Evolutionary conservation across 2,113 vertebrate species (phyloP).

Genomic region (Daphoenositta chrysoptera): DNA sequence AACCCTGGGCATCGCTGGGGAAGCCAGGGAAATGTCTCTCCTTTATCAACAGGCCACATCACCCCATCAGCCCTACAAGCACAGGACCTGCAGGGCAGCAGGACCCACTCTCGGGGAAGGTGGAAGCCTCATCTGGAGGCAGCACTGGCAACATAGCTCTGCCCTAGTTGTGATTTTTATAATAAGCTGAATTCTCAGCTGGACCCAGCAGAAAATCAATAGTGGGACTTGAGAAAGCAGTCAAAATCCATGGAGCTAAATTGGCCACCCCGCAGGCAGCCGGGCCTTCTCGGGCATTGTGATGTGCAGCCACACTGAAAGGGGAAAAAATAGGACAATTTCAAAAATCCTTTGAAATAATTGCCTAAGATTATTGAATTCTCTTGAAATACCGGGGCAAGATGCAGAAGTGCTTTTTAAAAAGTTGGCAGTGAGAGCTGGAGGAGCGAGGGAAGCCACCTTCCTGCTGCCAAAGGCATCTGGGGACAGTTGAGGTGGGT

Average conservation of each 20-base stretch:
- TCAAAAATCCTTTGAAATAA: slow-evolving; percentile 8
- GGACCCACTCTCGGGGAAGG: background rate
- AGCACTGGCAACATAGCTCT: background rate
- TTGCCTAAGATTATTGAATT: background rate
- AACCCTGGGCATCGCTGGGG: rapidly evolving
- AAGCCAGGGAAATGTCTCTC: background rate
- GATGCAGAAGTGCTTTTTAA: background rate
- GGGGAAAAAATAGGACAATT: background rate
- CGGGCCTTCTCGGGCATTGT: background rate
- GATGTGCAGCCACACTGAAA: background rate
- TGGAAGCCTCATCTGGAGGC: background rate
- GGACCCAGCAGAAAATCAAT: background rate
- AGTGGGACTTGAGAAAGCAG: background rate
- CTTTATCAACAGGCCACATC: background rate
- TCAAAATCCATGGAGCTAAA: background rate
- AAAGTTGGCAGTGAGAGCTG: background rate
- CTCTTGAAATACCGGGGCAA: background rate
- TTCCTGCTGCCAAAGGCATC: background rate
- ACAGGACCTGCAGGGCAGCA: rapidly evolving
- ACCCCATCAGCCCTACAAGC: background rate
- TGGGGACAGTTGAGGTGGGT: background rate
- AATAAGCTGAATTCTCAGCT: slow-evolving; percentile 18
- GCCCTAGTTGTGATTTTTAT: background rate
- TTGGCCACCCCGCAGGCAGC: background rate
- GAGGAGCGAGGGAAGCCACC: background rate